Evolutionary conservation across 2,797 vertebrate species (phyloP).

Genomic region (Paramormyrops hopkinsi): DNA sequence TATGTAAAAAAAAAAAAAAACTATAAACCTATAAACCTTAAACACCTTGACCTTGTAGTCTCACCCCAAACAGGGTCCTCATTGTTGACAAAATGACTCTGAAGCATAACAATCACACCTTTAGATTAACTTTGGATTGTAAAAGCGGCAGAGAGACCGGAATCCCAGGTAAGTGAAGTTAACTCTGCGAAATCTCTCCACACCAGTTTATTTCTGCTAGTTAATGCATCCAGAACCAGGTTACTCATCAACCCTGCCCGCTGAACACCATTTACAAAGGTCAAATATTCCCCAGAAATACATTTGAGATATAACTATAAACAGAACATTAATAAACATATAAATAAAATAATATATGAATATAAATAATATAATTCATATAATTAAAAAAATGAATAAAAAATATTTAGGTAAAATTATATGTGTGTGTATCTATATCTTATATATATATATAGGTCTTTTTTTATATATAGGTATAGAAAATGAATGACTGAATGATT

Average conservation of each 20-base stretch:
- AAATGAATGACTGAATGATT: neutral
- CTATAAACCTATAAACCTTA: neutral
- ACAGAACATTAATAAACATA: neutral
- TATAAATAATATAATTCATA: neutral
- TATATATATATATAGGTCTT: neutral
- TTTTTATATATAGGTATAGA: neutral
- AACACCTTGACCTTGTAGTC: neutral
- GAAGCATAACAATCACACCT: neutral
- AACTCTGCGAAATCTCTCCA: neutral
- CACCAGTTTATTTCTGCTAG: slow-evolving; percentile 34
- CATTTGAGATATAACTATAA: neutral
- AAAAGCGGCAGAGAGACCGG: slow-evolving; percentile 15
- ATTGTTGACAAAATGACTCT: neutral
- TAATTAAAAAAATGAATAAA: neutral
- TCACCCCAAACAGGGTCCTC: neutral
- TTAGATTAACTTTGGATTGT: neutral
- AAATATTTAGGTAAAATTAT: neutral
- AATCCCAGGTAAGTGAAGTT: slow-evolving; percentile 43
- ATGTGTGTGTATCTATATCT: neutral
- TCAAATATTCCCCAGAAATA: neutral
- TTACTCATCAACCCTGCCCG: no score
- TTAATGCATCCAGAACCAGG: neutral
- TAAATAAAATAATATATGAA: neutral
- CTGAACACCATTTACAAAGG: neutral
- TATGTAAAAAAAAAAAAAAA: neutral